Evolutionary conservation across 2,888 invertebrate genomes (phyloP), one percentile per base, ranked within the genome.

Genomic region (Nesidiocoris tenuis): DNA sequence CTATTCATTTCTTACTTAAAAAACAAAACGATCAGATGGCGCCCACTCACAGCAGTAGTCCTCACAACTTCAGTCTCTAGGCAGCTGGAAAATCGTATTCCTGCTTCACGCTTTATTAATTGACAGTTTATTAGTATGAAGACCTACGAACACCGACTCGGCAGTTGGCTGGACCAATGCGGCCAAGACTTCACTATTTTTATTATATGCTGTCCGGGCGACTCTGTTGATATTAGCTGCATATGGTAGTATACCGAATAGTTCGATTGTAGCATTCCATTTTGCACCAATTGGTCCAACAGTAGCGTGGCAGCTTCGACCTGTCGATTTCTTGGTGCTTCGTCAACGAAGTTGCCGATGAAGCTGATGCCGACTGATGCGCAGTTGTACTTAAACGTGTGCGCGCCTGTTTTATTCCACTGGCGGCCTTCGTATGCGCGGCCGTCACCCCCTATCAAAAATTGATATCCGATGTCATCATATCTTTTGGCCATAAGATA

Each of bases 401-500:
- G 77, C 9, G 78, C 70, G 0, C 79, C 87, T 0, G 83, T 82
- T 5, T 81, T 81, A 72, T 84, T 82, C 85, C 85, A 85, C 0
- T 84, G 84, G 1, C 85, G 82, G 7, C 85, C 85, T 77, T 83
- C 83, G 79, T 85, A 85, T 12, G 83, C 82, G 19, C 82, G 83
- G 0, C 86, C 86, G 78, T 87, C 87, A 55, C 85, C 86, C 1
- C 87, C 87, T 55, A 87, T 82, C 17, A 87, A 79, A 77, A 86
- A 87, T 76, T 83, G 85, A 78, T 83, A 84, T 2, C 83, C 85
- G 61, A 85, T 83, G 66, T 79, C 78, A 12, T 21, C 19, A n/a
- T 25, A 76, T 21, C 70, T 61, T 5, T 59, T 64, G 65, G 56
- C 22, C 16, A 77, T 74, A 12, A 78, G 77, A 21, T 23, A 1